Evolutionary conservation across 2,888 invertebrate genomes (phyloP).

Genomic region (Netelia virgata): DNA sequence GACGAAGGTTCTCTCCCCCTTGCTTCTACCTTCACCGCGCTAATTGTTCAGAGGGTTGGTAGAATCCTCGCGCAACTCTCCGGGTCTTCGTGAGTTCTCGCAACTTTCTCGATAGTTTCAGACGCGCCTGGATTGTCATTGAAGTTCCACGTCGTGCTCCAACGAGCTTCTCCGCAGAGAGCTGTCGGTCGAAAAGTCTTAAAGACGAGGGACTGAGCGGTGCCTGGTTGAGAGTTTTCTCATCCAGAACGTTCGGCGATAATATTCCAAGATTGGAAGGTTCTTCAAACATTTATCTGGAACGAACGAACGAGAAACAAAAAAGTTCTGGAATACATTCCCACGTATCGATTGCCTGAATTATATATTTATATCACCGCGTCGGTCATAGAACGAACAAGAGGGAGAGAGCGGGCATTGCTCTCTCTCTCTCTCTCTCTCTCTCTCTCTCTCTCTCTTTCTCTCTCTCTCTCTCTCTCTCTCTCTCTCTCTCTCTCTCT

Average conservation of each 20-base stretch:
- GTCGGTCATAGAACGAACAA: not conserved
- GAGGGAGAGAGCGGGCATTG: conserved; percentile 25
- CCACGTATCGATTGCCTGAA: not conserved
- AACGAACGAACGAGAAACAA: not conserved
- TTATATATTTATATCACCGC: no score
- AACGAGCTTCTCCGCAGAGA: not conserved
- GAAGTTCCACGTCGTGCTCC: conserved; percentile 41
- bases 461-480: no score
- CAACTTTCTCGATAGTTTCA: conserved; percentile 65
- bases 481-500: not conserved
- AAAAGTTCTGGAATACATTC: not conserved
- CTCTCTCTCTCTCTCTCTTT: conserved; percentile 13
- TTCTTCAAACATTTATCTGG: not conserved
- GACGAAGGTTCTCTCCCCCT: conserved; percentile 41
- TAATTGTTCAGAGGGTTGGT: conserved; percentile 63
- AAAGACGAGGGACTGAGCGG: conserved; percentile 44
- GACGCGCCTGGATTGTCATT: conserved; percentile 46
- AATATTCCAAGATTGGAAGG: not conserved
- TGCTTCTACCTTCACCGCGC: conserved; percentile 31
- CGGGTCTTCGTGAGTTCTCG: conserved; percentile 29
- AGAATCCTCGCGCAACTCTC: conserved; percentile 12
- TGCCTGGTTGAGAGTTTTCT: conserved; percentile 3
- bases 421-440: not conserved
- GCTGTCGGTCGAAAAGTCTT: conserved; percentile 39
- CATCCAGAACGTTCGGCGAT: not conserved